A percentile compares a stretch with the other conserved stretches of the same genome.
Evolutionary conservation across 2,113 vertebrate genomes (phyloP).

Genomic region (Rhinichthys klamathensis): DNA sequence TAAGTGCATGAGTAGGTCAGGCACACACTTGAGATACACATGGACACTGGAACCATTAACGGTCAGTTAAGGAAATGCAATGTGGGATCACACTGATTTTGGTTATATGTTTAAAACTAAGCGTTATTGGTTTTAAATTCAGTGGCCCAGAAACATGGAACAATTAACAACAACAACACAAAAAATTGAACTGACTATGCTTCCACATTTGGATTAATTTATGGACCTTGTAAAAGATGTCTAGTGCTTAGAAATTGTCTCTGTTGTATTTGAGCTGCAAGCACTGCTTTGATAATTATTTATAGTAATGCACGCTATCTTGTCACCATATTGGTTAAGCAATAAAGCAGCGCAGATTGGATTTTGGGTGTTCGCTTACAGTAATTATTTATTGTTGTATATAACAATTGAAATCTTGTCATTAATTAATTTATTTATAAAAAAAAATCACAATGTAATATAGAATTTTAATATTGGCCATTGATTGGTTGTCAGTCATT

Average conservation of each 20-base stretch:
- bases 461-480: background rate
- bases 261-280: background rate
- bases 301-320: too few species aligned
- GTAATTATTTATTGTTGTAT: too few species aligned
- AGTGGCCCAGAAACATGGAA: background rate
- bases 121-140: background rate
- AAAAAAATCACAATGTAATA: too few species aligned
- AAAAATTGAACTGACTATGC: background rate
- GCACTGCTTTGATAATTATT: background rate
- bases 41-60: background rate
- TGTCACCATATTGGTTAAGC: too few species aligned
- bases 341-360: too few species aligned
- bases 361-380: too few species aligned
- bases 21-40: constrained; percentile 6
- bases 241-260: background rate
- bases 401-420: too few species aligned
- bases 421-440: too few species aligned
- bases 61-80: background rate
- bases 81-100: background rate
- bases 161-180: background rate
- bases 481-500: background rate
- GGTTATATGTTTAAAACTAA: background rate
- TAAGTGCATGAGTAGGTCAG: background rate
- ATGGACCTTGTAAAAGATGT: background rate
- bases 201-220: background rate